Base-by-base conservation (phyloP, 1,140 invertebrate species). In the Amyelois transitella region DNA sequence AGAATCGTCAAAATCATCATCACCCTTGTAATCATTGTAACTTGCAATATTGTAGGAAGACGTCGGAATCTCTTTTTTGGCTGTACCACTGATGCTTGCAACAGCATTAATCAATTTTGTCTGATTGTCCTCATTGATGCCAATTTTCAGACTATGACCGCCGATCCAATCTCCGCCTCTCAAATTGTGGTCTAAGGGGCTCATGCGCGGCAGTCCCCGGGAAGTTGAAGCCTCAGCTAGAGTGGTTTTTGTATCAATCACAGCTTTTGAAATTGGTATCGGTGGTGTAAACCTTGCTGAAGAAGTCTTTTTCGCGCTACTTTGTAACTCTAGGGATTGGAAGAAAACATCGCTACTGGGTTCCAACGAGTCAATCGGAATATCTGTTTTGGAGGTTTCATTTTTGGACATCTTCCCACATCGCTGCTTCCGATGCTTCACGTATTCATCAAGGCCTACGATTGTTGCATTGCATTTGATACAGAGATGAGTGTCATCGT, bases 381-480 rank as follows among this genome's bases (percentile, higher is more conserved):
- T 62, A 8, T 73, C 80, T 14, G 77, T 20, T 60, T 82, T 88
- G 53, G 60, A 68, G 18, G 73, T 74, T 43, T 74, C 69, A 25
- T 28, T 72, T 73, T 70, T 88, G 48, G 21, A 61, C 2, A 75
- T 55, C 58, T 85, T 90, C 6, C 80, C 72, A 69, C 92, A 94
- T 67, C 91, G 80, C 63, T 91, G 84, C 77, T 95, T 95, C 20
- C 95, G 91, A 71, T 97, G 96, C 8, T 90, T 90, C 0, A 97
- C 91, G 75, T 97, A 97, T 72, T 94, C 94, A 12, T 94, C 91
- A 0, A 97, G 88, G 0, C 96, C 95, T 12, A 92, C 81, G 32
- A 97, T 93, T 0, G 95, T 96, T 1, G 90, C 70, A 58, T 95
- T 93, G 85, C 96, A 97, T 66, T 94, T 95, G 53, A 97, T 92